phyloP scores from a whole-genome alignment of 2,113 vertebrate species.

The Pyrgilauda ruficollis region DNA sequence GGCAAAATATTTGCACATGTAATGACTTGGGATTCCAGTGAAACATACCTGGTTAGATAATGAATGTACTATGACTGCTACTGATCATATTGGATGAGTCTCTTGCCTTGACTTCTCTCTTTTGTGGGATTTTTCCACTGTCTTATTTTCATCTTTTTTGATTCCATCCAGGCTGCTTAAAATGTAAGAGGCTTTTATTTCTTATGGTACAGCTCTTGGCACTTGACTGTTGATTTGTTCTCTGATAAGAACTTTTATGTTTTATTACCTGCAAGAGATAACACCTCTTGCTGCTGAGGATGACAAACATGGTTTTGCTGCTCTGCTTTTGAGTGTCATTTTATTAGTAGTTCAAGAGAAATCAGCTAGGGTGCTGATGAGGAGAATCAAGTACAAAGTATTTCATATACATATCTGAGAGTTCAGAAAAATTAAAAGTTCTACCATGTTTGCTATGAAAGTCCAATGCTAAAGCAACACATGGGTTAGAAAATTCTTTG shows the following conservation, averaged over 20 bases:
- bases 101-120: not conserved
- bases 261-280: not conserved
- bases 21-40: not conserved
- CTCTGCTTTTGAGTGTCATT: not conserved
- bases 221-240: not conserved
- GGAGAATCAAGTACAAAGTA: not conserved
- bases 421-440: not conserved
- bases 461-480: not conserved
- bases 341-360: not conserved
- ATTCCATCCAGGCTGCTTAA: not conserved
- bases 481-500: not conserved
- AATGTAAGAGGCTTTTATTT: not conserved
- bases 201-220: not conserved
- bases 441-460: not conserved
- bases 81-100: not conserved
- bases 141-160: not conserved
- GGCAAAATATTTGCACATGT: constrained; percentile 33
- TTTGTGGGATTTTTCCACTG: not conserved
- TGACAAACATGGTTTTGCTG: not conserved
- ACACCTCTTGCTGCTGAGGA: not conserved
- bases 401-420: not conserved
- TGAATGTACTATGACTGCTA: not conserved
- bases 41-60: not conserved
- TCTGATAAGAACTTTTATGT: not conserved
- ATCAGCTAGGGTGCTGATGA: not conserved